phyloP scores from a whole-genome alignment of 2,113 vertebrate species.

The Sceloporus tristichus region DNA sequence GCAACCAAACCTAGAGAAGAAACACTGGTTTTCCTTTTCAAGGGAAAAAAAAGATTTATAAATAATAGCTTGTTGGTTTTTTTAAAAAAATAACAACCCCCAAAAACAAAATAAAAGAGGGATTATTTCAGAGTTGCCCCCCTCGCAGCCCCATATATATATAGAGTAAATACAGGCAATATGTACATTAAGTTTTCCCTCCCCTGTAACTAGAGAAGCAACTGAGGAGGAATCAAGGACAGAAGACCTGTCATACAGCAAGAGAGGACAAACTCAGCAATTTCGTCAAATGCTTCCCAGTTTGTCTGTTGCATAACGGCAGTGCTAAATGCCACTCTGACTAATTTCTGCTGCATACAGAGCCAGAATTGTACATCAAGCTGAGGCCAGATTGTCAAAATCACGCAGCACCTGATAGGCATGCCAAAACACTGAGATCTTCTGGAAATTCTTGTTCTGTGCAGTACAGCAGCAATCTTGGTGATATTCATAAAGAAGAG shows the following conservation, averaged over 20 bases:
- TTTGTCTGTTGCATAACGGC: conserved; percentile 18
- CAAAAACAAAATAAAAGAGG: not conserved
- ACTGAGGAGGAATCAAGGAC: conserved; percentile 5
- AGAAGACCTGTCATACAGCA: not conserved
- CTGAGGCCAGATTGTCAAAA: conserved; percentile 23
- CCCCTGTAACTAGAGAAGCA: not conserved
- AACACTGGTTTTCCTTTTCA: not conserved
- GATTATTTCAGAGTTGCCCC: not conserved
- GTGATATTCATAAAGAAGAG: too few relatives aligned
- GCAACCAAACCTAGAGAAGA: not conserved
- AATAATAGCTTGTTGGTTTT: too few relatives aligned
- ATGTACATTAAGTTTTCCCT: not conserved
- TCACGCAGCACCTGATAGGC: not conserved
- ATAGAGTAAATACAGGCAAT: not conserved
- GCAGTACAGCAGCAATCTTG: not conserved
- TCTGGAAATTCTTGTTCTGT: conserved; percentile 16
- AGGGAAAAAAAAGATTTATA: too few relatives aligned
- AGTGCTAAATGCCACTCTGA: conserved; percentile 9
- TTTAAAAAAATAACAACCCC: not conserved
- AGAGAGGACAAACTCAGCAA: conserved; percentile 20
- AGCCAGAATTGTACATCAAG: conserved; percentile 23
- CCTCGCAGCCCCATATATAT: not conserved
- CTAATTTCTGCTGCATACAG: conserved; percentile 19
- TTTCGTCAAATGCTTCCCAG: conserved; percentile 14
- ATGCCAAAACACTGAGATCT: conserved; percentile 9